Evolutionary conservation across 2,797 vertebrate species (phyloP).

Genomic region (Eospalax fontanierii): DNA sequence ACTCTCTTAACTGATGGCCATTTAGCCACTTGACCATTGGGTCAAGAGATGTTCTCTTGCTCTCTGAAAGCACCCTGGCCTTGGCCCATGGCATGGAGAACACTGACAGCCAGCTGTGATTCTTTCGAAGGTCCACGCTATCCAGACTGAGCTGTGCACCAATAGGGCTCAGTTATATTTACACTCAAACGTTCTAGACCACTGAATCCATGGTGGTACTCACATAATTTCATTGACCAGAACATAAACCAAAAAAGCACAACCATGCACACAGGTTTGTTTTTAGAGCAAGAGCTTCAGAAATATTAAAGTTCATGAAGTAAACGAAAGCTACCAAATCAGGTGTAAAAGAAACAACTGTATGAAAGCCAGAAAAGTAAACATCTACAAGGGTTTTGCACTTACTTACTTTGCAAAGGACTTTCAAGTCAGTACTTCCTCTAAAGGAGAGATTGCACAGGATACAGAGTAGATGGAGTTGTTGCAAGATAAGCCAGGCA

Average conservation of each 20-base stretch:
- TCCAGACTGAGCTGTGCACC: neutral
- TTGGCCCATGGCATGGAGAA: neutral
- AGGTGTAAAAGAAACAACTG: neutral
- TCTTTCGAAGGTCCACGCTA: neutral
- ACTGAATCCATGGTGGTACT: neutral
- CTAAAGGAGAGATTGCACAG: neutral
- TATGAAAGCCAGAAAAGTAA: neutral
- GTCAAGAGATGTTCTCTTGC: neutral
- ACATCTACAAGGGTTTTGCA: neutral
- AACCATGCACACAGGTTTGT: neutral
- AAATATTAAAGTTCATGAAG: constrained; percentile 12
- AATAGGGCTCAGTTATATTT: neutral
- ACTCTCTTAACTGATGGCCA: neutral
- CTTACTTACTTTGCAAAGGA: neutral
- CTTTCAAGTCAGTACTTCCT: neutral
- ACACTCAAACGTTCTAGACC: neutral
- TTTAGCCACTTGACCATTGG: neutral
- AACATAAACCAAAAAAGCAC: neutral
- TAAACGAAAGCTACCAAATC: neutral
- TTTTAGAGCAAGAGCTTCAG: neutral
- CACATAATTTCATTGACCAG: neutral
- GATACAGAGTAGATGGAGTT: neutral
- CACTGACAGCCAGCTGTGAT: rapidly evolving
- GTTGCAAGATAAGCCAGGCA: neutral
- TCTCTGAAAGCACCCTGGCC: neutral